Percentiles rank a stretch among this genome's conserved stretches.
phyloP scores from a whole-genome alignment of 1,140 invertebrate species.

The Solen grandis region DNA sequence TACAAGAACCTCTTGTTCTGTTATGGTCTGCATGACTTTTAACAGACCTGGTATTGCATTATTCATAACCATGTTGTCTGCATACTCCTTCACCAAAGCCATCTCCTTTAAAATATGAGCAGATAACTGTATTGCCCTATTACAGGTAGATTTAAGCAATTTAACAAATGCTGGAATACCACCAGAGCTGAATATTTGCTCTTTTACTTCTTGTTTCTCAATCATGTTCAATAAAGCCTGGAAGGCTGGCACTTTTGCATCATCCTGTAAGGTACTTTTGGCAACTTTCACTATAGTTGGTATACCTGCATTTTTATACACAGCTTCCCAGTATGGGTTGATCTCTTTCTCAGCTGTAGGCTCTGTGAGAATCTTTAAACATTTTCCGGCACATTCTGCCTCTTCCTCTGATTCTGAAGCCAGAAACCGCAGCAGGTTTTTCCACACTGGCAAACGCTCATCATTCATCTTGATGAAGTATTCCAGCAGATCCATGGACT shows the following conservation, averaged over 20 bases:
- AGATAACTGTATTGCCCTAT: conserved; percentile 64
- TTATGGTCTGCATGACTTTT: conserved; percentile 70
- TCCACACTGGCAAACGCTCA: conserved; percentile 78
- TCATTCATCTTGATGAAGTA: conserved; percentile 73
- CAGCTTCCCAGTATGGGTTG: conserved; percentile 68
- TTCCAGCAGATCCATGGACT: conserved; percentile 71
- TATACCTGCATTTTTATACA: conserved; percentile 71
- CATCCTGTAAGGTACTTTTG: conserved; percentile 66
- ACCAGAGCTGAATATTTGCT: conserved; percentile 71
- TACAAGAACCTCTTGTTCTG: conserved; percentile 73
- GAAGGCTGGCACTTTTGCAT: conserved; percentile 72
- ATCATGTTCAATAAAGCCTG: conserved; percentile 75
- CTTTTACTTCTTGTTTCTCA: conserved; percentile 70
- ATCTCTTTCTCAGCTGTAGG: conserved; percentile 62
- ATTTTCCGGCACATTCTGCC: conserved; percentile 73
- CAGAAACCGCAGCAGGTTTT: conserved; percentile 75
- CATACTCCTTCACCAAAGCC: conserved; percentile 65
- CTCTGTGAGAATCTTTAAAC: conserved; percentile 73
- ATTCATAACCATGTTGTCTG: conserved; percentile 68
- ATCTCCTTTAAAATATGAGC: conserved; percentile 70
- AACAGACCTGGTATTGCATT: conserved; percentile 72
- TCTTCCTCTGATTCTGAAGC: conserved; percentile 77
- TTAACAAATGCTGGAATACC: conserved; percentile 72
- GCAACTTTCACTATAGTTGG: conserved; percentile 74
- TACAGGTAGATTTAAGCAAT: conserved; percentile 70